phyloP scores from a whole-genome alignment of 2,888 invertebrate species.

The Trachelus stipa region DNA sequence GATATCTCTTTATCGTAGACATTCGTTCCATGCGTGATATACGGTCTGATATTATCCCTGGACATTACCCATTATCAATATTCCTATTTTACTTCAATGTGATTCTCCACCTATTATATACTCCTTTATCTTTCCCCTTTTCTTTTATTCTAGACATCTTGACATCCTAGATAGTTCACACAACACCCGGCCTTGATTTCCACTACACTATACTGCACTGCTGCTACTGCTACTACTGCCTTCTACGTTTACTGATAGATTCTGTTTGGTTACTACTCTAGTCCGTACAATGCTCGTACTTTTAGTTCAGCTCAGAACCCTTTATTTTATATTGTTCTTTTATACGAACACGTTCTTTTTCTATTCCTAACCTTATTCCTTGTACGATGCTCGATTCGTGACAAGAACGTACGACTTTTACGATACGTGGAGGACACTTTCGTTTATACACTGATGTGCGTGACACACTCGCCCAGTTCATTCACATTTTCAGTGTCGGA shows the following conservation, averaged over 20 bases:
- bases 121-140: not conserved
- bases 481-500: slow-evolving; percentile 42
- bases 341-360: not conserved
- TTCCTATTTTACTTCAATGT: slow-evolving; percentile 5
- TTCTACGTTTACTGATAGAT: not conserved
- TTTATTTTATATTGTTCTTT: not conserved
- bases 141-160: not conserved
- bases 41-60: not conserved
- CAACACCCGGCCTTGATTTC: not conserved
- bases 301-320: not conserved
- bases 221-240: not conserved
- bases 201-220: not conserved
- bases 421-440: not conserved
- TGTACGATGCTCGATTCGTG: not conserved
- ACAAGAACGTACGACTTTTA: not conserved
- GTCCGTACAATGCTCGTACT: not conserved
- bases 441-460: slow-evolving; percentile 2
- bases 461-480: slow-evolving; percentile 31
- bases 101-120: slow-evolving; percentile 4
- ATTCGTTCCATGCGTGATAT: not conserved
- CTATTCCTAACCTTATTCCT: not conserved
- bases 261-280: not conserved
- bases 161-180: not conserved
- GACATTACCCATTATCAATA: not conserved
- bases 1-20: slow-evolving; percentile 24